Percentiles rank a stretch among this genome's conserved stretches.
These are phyloP conservation scores for Thalpophila matura DNA, from an alignment of 2,888 invertebrate genomes.

Conservation along the genomic window DNA sequence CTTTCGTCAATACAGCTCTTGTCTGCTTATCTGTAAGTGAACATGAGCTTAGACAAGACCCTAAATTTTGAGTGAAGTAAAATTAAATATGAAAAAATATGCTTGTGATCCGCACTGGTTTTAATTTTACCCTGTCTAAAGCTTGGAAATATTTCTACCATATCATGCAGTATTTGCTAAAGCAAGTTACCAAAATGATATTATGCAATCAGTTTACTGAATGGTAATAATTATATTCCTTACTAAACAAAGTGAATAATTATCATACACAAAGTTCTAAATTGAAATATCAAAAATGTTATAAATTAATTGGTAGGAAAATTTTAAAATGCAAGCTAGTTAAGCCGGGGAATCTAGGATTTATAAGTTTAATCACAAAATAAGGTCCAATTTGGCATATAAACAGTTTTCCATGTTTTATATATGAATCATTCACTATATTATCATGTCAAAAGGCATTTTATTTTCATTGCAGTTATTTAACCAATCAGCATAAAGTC, in stretches of 20 bases:
- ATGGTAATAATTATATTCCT: not conserved
- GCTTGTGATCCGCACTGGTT: no score
- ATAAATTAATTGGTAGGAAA: constrained; percentile 68
- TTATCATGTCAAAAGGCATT: constrained; percentile 67
- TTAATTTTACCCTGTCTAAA: no score
- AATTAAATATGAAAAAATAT: no score
- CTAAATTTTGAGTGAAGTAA: no score
- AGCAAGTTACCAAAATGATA: not conserved
- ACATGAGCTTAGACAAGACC: constrained; percentile 8
- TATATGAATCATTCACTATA: constrained; percentile 65
- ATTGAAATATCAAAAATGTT: constrained; percentile 72
- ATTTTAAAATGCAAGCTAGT: constrained; percentile 64
- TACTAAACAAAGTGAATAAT: constrained; percentile 55
- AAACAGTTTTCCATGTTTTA: constrained; percentile 67
- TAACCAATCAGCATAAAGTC: constrained; percentile 9
- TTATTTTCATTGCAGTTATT: constrained; percentile 62
- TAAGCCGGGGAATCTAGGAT: constrained; percentile 73
- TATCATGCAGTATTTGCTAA: not conserved
- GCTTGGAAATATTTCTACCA: no score
- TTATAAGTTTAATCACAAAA: constrained; percentile 69
- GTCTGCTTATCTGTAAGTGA: not conserved
- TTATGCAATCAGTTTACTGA: not conserved
- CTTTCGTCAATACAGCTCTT: constrained; percentile 1
- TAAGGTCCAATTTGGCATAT: constrained; percentile 81
- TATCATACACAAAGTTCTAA: constrained; percentile 70